Conservation (phyloP, 2,797 vertebrate genomes). For the Dicrostonyx torquatus region DNA sequence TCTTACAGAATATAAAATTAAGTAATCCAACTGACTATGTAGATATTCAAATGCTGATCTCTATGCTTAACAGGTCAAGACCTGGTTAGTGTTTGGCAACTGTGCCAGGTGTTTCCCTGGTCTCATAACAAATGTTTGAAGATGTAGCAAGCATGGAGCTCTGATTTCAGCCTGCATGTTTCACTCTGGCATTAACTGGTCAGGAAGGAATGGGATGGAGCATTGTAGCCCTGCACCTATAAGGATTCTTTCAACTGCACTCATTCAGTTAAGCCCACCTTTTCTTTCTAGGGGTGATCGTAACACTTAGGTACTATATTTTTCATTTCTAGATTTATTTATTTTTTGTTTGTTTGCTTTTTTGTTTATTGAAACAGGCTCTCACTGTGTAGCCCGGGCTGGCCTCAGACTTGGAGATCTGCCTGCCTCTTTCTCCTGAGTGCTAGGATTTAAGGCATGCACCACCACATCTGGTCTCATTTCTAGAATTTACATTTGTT, state of each 20-base stretch:
- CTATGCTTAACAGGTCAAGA: neutral
- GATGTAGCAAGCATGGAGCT: neutral
- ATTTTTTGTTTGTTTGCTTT: neutral
- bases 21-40: neutral
- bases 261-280: neutral
- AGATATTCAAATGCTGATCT: neutral
- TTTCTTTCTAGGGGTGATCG: neutral
- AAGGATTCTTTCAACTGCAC: neutral
- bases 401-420: neutral
- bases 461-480: neutral
- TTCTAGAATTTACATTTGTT: conserved; percentile 15
- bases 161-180: neutral
- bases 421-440: neutral
- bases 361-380: neutral
- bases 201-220: neutral
- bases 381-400: neutral
- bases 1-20: conserved; percentile 84
- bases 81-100: neutral
- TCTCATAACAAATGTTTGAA: neutral
- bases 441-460: neutral
- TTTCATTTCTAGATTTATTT: neutral
- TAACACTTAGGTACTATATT: neutral
- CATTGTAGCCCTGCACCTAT: no score
- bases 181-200: neutral
- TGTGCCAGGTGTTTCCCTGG: neutral